These are phyloP conservation scores for Adela reaumurella DNA, from an alignment of 2,888 invertebrate species.

Conservation along the genomic window DNA sequence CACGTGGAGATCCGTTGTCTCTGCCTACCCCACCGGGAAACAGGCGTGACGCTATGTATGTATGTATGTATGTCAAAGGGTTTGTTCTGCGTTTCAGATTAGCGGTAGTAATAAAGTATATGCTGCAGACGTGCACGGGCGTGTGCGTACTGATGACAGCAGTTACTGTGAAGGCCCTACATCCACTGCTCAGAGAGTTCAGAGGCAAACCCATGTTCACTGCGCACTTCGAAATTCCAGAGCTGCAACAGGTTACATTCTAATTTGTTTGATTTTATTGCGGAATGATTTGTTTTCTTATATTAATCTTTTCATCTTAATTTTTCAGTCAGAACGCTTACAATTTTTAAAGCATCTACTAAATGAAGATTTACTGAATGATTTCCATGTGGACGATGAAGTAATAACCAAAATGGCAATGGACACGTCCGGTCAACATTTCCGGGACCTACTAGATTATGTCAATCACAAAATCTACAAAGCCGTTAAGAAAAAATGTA, in stretches of 20 bases:
- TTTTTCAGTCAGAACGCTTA: constrained; percentile 59
- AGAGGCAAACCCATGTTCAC: constrained; percentile 40
- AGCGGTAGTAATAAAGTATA: constrained; percentile 33
- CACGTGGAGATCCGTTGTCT: no score
- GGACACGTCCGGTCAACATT: constrained; percentile 69
- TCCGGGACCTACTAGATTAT: constrained; percentile 69
- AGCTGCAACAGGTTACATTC: constrained; percentile 36
- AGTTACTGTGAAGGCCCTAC: constrained; percentile 28
- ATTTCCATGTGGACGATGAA: constrained; percentile 43
- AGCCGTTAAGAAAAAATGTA: constrained; percentile 65
- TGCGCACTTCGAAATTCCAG: constrained; percentile 35
- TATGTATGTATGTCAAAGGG: no score
- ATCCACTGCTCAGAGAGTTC: constrained; percentile 32
- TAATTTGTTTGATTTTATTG: not conserved
- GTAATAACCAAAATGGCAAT: constrained; percentile 60
- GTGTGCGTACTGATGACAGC: constrained; percentile 44
- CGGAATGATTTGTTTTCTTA: no score
- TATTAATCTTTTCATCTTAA: no score
- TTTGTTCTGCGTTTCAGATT: constrained; percentile 18
- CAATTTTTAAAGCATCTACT: constrained; percentile 61
- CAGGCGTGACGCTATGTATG: no score
- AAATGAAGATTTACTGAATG: constrained; percentile 40
- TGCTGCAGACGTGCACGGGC: constrained; percentile 31
- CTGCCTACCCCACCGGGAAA: no score
- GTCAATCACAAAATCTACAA: constrained; percentile 69